Evolutionary conservation across 2,797 vertebrate genomes (phyloP).

Genomic region (Pogonophryne albipinna): DNA sequence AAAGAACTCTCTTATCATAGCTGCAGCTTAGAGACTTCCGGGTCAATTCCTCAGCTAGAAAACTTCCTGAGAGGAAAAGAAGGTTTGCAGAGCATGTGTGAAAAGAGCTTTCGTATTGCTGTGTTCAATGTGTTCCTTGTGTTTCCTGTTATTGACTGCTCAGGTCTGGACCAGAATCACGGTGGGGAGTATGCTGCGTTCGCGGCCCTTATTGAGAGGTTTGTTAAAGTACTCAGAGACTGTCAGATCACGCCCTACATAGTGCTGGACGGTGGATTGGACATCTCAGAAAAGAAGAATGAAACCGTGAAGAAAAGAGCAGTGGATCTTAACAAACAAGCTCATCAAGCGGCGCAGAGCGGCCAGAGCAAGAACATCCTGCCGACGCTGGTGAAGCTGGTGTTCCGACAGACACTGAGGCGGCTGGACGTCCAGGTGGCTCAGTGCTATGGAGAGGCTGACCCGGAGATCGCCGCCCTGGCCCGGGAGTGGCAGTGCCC

Average conservation of each 20-base stretch:
- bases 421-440: slow-evolving; percentile 82
- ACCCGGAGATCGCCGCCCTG: slow-evolving; percentile 86
- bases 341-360: slow-evolving; percentile 67
- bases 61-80: too few relatives aligned
- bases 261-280: slow-evolving; percentile 87
- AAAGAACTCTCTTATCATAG: too few relatives aligned
- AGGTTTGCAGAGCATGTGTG: too few relatives aligned
- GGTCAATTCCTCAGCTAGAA: too few relatives aligned
- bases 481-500: slow-evolving; percentile 89
- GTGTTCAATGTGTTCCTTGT: too few relatives aligned
- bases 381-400: slow-evolving; percentile 79
- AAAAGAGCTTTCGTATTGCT: too few relatives aligned
- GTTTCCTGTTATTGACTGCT: not conserved
- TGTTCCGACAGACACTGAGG: slow-evolving; percentile 86
- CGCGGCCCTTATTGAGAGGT: slow-evolving; percentile 69
- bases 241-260: slow-evolving; percentile 86
- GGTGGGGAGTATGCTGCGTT: slow-evolving; percentile 90
- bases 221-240: slow-evolving; percentile 80
- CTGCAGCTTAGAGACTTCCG: too few relatives aligned
- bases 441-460: slow-evolving; percentile 88
- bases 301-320: slow-evolving; percentile 71
- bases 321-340: slow-evolving; percentile 68
- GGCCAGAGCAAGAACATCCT: slow-evolving; percentile 44
- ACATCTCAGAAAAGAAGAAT: slow-evolving; percentile 82
- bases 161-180: slow-evolving; percentile 78